Base-by-base conservation (phyloP, 2,888 invertebrate genomes). In the Patella ulyssiponensis region DNA sequence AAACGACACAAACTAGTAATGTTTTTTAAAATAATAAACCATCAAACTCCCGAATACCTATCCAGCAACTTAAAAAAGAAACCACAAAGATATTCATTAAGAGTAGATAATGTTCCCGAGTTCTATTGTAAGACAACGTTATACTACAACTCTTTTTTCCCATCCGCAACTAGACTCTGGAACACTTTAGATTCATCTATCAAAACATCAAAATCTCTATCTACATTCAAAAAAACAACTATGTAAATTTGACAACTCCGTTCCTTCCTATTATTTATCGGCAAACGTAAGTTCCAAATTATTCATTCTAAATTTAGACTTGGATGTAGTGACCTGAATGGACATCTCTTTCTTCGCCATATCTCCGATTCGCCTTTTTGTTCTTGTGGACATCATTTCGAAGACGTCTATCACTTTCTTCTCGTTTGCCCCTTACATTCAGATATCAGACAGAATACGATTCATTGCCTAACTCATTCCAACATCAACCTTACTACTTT, bases 1-100 rank as follows among this genome's bases (percentile, higher is more conserved):
- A 58, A n/a, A 14, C 58, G 58, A 11, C 64, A 64, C 23, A n/a
- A 64, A 14, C 64, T 64, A 20, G 23, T 11, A 7, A 64, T n/a
- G 12, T 64, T 64, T n/a, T 20, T 20, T 64, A 64, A 64, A 64
- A 27, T 27, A 27, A 27, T 27, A 27, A 27, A 27, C 27, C 7
- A 64, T 64, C n/a, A 64, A 64, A 64, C 64, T 64, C n/a, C 64
- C 23, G 23, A 20, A 14, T 64, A 64, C 23, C 64, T 64, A 12
- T 64, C 64, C 23, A 20, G 23, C n/a, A 20, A 20, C n/a, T n/a
- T 64, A n/a, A n/a, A 64, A 64, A n/a, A 20, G n/a, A 20, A 64
- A 64, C 23, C 64, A n/a, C n/a, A 64, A 64, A n/a, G n/a, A 64
- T 64, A 64, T n/a, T 20, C n/a, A n/a, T 58, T 58, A 5, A 58